phyloP scores from a whole-genome alignment of 2,113 vertebrate genomes.

The Mesitornis unicolor region DNA sequence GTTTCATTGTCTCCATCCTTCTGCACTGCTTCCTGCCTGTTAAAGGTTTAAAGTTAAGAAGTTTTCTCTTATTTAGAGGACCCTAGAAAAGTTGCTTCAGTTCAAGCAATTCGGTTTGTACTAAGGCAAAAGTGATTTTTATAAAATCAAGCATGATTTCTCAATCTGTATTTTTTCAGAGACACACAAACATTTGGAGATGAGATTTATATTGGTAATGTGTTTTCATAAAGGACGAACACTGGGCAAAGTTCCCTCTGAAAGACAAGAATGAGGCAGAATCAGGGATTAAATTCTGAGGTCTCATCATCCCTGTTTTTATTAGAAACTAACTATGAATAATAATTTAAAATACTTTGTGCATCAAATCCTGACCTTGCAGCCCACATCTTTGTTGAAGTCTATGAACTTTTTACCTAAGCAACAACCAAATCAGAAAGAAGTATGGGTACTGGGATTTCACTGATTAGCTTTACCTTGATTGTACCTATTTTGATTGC shows the following conservation, averaged over 20 bases:
- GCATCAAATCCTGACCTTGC: not conserved
- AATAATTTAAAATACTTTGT: not conserved
- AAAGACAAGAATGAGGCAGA: slow-evolving; percentile 2
- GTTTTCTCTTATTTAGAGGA: not conserved
- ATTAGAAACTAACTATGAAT: not conserved
- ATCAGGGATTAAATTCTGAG: not conserved
- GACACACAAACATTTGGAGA: not conserved
- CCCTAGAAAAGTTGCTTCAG: not conserved
- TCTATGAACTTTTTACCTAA: not conserved
- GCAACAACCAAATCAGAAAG: not conserved
- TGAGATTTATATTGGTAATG: not conserved
- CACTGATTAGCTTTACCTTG: not conserved
- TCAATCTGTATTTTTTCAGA: not conserved
- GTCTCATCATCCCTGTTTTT: not conserved
- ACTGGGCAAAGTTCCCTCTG: not conserved
- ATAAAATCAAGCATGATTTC: not conserved
- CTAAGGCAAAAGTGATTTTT: not conserved
- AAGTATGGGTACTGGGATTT: not conserved
- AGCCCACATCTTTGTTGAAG: not conserved
- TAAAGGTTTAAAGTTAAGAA: not conserved
- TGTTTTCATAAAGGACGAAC: not conserved
- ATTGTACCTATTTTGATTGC: not conserved
- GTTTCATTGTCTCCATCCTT: not conserved
- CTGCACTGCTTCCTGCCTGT: not conserved
- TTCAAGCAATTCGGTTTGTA: not conserved